These are phyloP conservation scores for Yoshiicerus persimilis DNA, from an alignment of 1,140 invertebrate genomes.

Conservation along the genomic window DNA sequence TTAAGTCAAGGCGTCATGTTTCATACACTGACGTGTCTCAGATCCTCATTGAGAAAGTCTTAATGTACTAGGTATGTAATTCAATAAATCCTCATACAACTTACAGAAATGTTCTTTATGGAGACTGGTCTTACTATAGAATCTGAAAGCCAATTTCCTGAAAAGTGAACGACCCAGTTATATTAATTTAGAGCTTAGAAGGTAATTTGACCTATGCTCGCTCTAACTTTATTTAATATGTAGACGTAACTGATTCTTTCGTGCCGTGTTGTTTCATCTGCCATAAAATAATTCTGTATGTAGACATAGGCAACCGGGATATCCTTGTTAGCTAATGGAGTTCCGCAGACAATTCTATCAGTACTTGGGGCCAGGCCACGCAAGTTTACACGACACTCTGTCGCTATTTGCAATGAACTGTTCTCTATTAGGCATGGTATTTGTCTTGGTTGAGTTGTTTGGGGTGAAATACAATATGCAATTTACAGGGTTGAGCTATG, in stretches of 20 bases:
- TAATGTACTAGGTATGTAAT: not conserved
- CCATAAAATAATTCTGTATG: not conserved
- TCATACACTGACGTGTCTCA: not conserved
- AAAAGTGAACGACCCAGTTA: constrained; percentile 8
- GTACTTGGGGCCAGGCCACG: not conserved
- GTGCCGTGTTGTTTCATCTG: not conserved
- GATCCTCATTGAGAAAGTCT: not conserved
- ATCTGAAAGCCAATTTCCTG: not conserved
- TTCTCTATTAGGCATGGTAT: not conserved
- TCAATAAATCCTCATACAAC: not conserved
- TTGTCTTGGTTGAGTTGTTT: not conserved
- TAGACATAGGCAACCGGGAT: not conserved
- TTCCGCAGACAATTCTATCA: not conserved
- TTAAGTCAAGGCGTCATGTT: not conserved
- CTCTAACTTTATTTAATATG: not conserved
- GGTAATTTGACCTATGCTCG: not conserved
- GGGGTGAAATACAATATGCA: not conserved
- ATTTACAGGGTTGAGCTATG: not conserved
- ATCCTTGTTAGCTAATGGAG: not conserved
- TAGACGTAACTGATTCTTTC: not conserved
- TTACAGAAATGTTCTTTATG: not conserved
- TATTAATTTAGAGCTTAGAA: not conserved
- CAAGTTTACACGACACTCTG: not conserved
- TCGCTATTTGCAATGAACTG: not conserved
- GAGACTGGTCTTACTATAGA: not conserved